A percentile compares a stretch with the other conserved stretches of the same genome.
Evolutionary conservation across 2,113 vertebrate species (phyloP).

Genomic region (Tachycineta bicolor): DNA sequence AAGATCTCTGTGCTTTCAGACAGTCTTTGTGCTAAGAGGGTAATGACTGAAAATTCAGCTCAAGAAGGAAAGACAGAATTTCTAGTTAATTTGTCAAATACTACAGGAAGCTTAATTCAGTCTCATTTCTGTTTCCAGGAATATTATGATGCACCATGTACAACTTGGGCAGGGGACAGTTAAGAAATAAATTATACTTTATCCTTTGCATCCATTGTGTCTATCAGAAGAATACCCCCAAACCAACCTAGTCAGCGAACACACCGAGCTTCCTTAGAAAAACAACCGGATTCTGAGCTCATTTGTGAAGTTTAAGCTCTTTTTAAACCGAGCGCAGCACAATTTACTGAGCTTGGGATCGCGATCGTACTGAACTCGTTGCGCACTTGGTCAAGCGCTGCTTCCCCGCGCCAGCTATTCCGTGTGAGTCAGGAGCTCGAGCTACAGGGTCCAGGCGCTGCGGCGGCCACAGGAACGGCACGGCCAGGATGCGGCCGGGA

Average conservation of each 20-base stretch:
- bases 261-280: not conserved
- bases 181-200: not conserved
- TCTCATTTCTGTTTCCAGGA: not conserved
- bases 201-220: fast-evolving
- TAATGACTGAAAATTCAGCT: not conserved
- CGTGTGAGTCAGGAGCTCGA: not conserved
- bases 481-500: not conserved
- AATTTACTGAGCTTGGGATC: not conserved
- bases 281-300: not conserved
- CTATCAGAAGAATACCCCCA: not conserved
- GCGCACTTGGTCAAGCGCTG: not conserved
- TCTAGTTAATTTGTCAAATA: not conserved
- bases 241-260: not conserved
- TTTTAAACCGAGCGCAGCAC: not conserved
- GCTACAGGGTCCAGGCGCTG: not conserved
- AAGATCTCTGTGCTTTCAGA: not conserved
- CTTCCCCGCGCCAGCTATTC: not conserved
- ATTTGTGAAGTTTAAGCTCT: not conserved
- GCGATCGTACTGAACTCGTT: not conserved
- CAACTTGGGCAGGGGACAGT: not conserved
- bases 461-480: not conserved
- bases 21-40: not conserved
- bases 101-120: not conserved
- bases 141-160: not conserved
- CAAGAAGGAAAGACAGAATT: not conserved